phyloP scores from a whole-genome alignment of 2,888 invertebrate genomes.

The Andrena hattorfiana region DNA sequence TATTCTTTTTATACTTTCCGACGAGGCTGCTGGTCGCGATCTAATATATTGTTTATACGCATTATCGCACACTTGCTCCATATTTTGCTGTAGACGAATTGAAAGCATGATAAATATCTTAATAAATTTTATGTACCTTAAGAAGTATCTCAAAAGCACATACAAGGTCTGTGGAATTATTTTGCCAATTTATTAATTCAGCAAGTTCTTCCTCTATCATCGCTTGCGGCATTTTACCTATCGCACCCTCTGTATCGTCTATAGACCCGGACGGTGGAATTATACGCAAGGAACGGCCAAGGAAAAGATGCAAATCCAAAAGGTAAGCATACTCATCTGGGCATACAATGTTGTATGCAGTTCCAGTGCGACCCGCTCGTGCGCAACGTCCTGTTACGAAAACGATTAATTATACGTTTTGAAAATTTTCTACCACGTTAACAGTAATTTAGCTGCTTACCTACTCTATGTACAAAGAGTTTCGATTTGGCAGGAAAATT shows the following conservation, averaged over 20 bases:
- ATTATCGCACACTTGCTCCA: conserved; percentile 92
- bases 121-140: conserved; percentile 1
- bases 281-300: conserved; percentile 91
- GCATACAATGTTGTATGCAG: conserved; percentile 95
- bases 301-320: conserved; percentile 97
- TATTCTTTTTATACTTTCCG: conserved; percentile 94
- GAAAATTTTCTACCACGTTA: neutral
- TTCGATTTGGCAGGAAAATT: conserved; percentile 99
- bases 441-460: conserved; percentile 86
- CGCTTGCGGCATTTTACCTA: conserved; percentile 93
- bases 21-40: conserved; percentile 95
- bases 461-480: conserved; percentile 99
- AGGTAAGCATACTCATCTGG: conserved; percentile 97
- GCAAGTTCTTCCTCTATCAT: conserved; percentile 94
- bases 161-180: conserved; percentile 91
- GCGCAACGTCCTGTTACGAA: conserved; percentile 93
- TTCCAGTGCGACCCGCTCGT: conserved; percentile 96
- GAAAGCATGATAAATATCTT: conserved; percentile 10
- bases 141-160: conserved; percentile 75
- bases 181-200: conserved; percentile 91
- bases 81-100: conserved; percentile 86
- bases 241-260: conserved; percentile 87
- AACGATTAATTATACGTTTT: conserved; percentile 6
- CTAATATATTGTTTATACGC: conserved; percentile 96
- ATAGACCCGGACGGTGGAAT: conserved; percentile 83